Conservation (phyloP, 2,797 vertebrate species). For the Petrocephalus sullivani region DNA sequence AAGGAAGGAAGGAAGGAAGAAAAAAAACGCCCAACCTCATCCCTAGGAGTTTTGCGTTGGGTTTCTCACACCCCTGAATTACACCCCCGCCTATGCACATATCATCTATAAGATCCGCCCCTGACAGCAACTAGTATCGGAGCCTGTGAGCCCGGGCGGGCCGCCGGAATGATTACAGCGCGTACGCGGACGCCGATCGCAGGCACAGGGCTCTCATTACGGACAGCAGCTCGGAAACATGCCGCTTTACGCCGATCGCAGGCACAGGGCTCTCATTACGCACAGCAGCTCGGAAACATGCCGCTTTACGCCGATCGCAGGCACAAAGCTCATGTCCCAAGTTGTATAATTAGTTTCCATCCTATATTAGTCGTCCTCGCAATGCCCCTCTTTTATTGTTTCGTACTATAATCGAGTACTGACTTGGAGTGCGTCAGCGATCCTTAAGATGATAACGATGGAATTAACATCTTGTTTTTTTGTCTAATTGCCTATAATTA, state of each 20-base stretch:
- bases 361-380: not conserved
- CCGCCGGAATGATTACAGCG: constrained; percentile 33
- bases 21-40: constrained; percentile 50
- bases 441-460: not conserved
- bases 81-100: constrained; percentile 29
- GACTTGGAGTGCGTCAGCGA: not conserved
- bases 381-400: not conserved
- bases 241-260: not conserved
- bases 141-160: constrained; percentile 21
- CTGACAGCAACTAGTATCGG: constrained; percentile 41
- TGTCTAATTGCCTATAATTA: not conserved
- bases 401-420: not conserved
- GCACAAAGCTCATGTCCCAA: not conserved
- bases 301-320: not conserved
- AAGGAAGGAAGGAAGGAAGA: constrained; percentile 23
- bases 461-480: not conserved
- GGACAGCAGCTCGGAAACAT: not conserved
- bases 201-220: not conserved
- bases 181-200: constrained; percentile 11
- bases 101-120: constrained; percentile 36
- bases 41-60: constrained; percentile 62
- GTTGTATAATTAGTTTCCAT: constrained; percentile 1
- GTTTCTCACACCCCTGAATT: constrained; percentile 37
- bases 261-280: not conserved
- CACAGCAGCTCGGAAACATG: not conserved